Base-by-base conservation (phyloP, 2,888 invertebrate species). In the Nudaria mundana region DNA sequence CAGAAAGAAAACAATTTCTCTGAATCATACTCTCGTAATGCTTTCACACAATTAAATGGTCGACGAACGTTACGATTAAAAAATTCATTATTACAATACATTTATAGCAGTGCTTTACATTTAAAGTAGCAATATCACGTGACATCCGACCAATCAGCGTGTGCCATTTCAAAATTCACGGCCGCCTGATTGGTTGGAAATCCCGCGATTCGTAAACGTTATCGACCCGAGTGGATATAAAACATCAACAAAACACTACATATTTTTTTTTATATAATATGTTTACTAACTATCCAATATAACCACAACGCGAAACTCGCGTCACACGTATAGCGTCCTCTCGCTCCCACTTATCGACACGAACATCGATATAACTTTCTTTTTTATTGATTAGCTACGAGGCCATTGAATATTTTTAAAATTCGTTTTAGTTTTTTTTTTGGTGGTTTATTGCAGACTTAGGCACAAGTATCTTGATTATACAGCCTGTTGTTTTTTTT, bases 181-280 rank as follows among this genome's bases (percentile, higher is more conserved):
- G 15, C 16, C 28, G 3, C 33, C 37, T 12, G 20, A 56, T 59
- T 56, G 60, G 52, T 44, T 30, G 38, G 12, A 15, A 6, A 40
- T 30, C 37, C 25, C 42, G 49, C 33, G 22, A 41, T 48, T 22
- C 61, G 57, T 40, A 30, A 43, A 36, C 57, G 24, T 32, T 53
- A 54, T 40, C 58, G 58, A 56, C 55, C 56, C 40, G 39, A 52
- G 55, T 52, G 49, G 41, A 64, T 63, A 57, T 55, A 66, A 67
- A 67, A 72, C 69, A 73, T 56, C 66, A 71, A 73, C 70, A 63
- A 56, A 70, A 51, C 56, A 65, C 68, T 70, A 71, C 63, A 44
- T 62, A 67, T 65, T n/a, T n/a, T n/a, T n/a, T n/a, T n/a, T 64
- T 65, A 67, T 54, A 37, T 48, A 31, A 51, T 39, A 57, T 55